A percentile compares a stretch with the other conserved stretches of the same genome.
Evolutionary conservation across 2,113 vertebrate species (phyloP).

Genomic region (Oreochromis niloticus): DNA sequence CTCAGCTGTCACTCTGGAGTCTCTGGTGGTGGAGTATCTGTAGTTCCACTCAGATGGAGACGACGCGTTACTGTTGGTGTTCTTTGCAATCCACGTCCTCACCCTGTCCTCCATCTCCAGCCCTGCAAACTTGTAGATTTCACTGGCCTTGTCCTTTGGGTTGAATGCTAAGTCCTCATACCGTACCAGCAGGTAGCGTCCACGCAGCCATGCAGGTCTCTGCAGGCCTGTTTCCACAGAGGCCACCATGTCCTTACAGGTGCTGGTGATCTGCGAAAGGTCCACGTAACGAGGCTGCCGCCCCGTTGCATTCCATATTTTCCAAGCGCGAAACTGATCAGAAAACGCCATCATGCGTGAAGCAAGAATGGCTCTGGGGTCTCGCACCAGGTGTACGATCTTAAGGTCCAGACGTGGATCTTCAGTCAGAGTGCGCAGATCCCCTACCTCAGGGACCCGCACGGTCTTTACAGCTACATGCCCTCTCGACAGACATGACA

Average conservation of each 20-base stretch:
- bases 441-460: slow-evolving; percentile 71
- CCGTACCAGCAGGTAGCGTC: slow-evolving; percentile 75
- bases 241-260: slow-evolving; percentile 70
- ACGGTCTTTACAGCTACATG: slow-evolving; percentile 76
- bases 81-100: slow-evolving; percentile 69
- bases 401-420: slow-evolving; percentile 77
- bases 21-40: slow-evolving; percentile 72
- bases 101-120: slow-evolving; percentile 69
- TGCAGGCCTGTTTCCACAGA: slow-evolving; percentile 67
- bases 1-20: slow-evolving; percentile 71
- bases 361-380: slow-evolving; percentile 76
- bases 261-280: slow-evolving; percentile 69
- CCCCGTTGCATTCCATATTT: slow-evolving; percentile 77
- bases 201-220: slow-evolving; percentile 69
- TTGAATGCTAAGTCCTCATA: slow-evolving; percentile 77
- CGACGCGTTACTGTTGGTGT: slow-evolving; percentile 66
- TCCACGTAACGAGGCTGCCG: slow-evolving; percentile 72
- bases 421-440: slow-evolving; percentile 72
- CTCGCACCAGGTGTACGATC: slow-evolving; percentile 80
- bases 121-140: slow-evolving; percentile 75
- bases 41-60: slow-evolving; percentile 58
- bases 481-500: slow-evolving; percentile 61
- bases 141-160: slow-evolving; percentile 63
- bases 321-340: slow-evolving; percentile 72
- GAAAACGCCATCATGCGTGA: slow-evolving; percentile 75